Evolutionary conservation across 2,797 vertebrate species (phyloP).

Genomic region (Galaxias olidus): DNA sequence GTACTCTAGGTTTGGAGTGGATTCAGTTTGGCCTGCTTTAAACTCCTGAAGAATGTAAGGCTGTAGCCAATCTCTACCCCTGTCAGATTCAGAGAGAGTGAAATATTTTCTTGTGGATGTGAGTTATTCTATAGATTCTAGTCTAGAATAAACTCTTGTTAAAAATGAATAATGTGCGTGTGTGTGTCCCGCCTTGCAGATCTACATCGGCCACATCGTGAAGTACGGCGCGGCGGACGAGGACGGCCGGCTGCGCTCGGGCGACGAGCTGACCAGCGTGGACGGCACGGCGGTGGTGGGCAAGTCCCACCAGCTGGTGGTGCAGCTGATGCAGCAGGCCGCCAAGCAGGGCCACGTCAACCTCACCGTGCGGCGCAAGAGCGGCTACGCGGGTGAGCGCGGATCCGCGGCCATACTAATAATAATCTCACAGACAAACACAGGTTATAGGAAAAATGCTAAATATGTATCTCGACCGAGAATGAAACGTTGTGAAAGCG

Average conservation of each 20-base stretch:
- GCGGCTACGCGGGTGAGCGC: conserved; percentile 86
- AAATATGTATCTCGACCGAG: no score
- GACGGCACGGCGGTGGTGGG: conserved; percentile 96
- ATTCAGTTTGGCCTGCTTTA: not conserved
- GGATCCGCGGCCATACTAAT: no score
- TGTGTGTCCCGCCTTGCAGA: conserved; percentile 69
- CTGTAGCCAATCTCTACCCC: no score
- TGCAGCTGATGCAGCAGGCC: conserved; percentile 98
- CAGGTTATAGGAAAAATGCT: no score
- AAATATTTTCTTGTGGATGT: no score
- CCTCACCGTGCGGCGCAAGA: conserved; percentile 95
- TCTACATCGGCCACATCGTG: conserved; percentile 98
- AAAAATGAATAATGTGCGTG: not conserved
- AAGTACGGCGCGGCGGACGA: conserved; percentile 95
- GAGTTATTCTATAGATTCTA: no score
- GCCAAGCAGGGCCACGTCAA: conserved; percentile 99
- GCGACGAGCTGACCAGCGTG: conserved; percentile 95
- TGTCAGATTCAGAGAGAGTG: no score
- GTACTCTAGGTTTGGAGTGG: not conserved
- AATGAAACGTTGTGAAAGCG: no score
- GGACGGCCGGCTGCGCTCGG: conserved; percentile 92
- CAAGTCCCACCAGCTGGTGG: conserved; percentile 97
- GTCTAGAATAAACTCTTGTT: no score
- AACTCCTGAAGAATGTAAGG: not conserved
- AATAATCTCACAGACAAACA: no score